Evolutionary conservation across 2,888 invertebrate genomes (phyloP).

Genomic region (Coremacera marginata): DNA sequence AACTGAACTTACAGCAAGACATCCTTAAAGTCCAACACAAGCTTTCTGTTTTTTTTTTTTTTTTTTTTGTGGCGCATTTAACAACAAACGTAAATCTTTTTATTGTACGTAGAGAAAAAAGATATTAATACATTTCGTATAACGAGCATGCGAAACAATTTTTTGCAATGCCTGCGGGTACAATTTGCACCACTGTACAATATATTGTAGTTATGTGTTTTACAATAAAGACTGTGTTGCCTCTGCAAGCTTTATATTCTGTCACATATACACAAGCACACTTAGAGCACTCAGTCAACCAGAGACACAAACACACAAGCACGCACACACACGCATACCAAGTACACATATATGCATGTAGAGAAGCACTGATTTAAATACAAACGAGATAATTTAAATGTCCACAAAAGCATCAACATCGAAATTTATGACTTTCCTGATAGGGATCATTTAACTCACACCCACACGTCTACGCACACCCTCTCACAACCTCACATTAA

Average conservation of each 20-base stretch:
- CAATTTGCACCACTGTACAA: neutral
- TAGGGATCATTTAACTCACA: constrained; percentile 32
- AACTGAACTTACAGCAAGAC: too few relatives aligned
- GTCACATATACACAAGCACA: neutral
- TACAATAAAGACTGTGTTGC: neutral
- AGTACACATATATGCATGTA: neutral
- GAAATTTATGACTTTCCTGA: constrained; percentile 40
- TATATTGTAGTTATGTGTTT: neutral
- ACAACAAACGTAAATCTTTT: too few relatives aligned
- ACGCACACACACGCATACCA: neutral
- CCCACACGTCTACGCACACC: neutral
- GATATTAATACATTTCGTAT: too few relatives aligned
- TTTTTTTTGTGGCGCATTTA: too few relatives aligned
- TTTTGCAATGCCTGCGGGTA: constrained; percentile 10
- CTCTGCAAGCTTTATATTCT: neutral
- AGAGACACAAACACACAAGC: neutral
- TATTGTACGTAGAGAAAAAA: too few relatives aligned
- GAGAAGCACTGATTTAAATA: constrained; percentile 13
- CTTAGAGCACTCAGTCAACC: neutral
- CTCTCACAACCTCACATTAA: neutral
- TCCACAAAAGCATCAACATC: constrained; percentile 30
- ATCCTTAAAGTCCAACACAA: too few relatives aligned
- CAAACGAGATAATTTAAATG: constrained; percentile 41
- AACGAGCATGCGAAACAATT: neutral
- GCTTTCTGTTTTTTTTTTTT: too few relatives aligned